Evolutionary conservation across 2,113 vertebrate genomes (phyloP).

Genomic region (Notechis scutatus): DNA sequence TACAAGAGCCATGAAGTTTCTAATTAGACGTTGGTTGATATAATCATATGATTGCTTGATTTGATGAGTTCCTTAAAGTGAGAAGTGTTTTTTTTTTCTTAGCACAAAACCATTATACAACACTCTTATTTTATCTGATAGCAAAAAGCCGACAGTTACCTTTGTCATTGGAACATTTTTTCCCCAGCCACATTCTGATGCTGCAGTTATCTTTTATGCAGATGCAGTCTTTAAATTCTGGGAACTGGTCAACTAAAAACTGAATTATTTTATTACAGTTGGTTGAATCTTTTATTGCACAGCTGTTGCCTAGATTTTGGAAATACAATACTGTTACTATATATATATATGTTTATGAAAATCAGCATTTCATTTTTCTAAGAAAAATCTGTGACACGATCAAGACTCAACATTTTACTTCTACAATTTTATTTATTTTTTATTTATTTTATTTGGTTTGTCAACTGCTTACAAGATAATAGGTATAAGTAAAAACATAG

Average conservation of each 20-base stretch:
- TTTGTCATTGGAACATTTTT: slow-evolving; percentile 69
- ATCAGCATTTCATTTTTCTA: neutral
- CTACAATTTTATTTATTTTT: neutral
- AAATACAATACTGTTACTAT: slow-evolving; percentile 37
- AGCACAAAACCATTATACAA: neutral
- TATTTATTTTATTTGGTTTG: too few relatives aligned
- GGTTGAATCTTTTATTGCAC: slow-evolving; percentile 69
- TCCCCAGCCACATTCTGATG: slow-evolving; percentile 63
- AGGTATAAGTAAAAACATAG: too few relatives aligned
- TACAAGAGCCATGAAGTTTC: neutral
- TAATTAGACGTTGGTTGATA: neutral
- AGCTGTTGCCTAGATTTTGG: slow-evolving; percentile 73
- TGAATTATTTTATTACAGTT: slow-evolving; percentile 76
- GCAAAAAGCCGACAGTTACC: slow-evolving; percentile 65
- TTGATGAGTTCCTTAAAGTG: neutral
- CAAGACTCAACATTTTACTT: neutral
- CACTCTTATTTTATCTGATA: slow-evolving; percentile 4
- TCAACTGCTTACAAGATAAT: too few relatives aligned
- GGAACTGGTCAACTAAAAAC: slow-evolving; percentile 64
- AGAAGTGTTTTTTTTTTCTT: neutral
- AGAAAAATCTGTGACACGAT: neutral
- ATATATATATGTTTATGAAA: neutral
- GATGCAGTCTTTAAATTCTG: slow-evolving; percentile 73
- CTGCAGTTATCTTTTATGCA: slow-evolving; percentile 74
- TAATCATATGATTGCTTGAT: slow-evolving; percentile 1